A percentile compares a stretch with the other conserved stretches of the same genome.
Conservation (phyloP, 1,140 invertebrate species). For the Drosophila lacertosa region DNA sequence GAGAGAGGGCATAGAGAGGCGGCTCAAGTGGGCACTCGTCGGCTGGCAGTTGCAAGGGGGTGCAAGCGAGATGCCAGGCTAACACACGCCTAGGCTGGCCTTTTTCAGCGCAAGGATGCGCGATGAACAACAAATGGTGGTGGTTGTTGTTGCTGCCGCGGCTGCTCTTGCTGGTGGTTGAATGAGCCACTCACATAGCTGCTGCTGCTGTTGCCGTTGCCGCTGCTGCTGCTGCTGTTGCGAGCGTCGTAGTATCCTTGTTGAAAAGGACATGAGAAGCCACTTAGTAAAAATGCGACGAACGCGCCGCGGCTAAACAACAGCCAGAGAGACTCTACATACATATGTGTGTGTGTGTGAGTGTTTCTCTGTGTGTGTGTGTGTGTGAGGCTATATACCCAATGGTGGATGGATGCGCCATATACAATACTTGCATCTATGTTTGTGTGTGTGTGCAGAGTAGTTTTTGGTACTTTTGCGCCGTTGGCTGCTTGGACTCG, state of each 20-base stretch:
- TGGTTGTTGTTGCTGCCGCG: constrained; percentile 36
- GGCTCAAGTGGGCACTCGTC: constrained; percentile 74
- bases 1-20: constrained; percentile 32
- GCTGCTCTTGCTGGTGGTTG: constrained; percentile 58
- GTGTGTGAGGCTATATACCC: constrained; percentile 50
- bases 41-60: constrained; percentile 9
- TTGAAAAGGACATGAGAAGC: constrained; percentile 84
- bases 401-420: constrained; percentile 73
- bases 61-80: constrained; percentile 48
- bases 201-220: constrained; percentile 25
- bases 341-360: constrained; percentile 15
- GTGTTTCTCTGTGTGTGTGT: constrained; percentile 34
- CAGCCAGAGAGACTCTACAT: constrained; percentile 66
- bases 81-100: constrained; percentile 20
- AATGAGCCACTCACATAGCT: constrained; percentile 50
- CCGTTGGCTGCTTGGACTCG: constrained; percentile 80
- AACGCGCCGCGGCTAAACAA: constrained; percentile 62
- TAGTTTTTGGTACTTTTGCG: constrained; percentile 75
- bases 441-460: constrained; percentile 28
- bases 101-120: constrained; percentile 47
- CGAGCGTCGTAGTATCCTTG: constrained; percentile 59
- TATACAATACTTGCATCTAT: constrained; percentile 35
- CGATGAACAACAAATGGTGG: constrained; percentile 30
- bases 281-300: constrained; percentile 70
- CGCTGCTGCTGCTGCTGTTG: constrained; percentile 20